Base-by-base conservation (phyloP, 2,113 vertebrate species). In the Cyprinus carpio region DNA sequence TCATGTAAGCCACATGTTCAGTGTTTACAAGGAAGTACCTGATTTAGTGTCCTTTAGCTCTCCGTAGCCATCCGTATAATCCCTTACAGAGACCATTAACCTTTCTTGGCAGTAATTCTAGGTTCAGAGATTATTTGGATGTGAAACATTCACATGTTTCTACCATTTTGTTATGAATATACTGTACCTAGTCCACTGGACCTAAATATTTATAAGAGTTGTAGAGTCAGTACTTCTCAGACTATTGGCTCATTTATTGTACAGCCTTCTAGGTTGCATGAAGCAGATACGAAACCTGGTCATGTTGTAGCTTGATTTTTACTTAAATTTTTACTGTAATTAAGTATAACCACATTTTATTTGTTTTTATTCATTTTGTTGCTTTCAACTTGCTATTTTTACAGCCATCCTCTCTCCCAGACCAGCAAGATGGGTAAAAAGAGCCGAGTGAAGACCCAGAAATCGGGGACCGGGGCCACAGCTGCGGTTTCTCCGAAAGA, bases 381-480 rank as follows among this genome's bases (percentile, higher is more conserved):
- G 2, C 64, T 62, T 81, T 29, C 29, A 1, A n/a, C 62, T 69
- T 37, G 31, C 67, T 0, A 1, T 71, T 62, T 54, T 54, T 18
- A 49, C 65, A 84, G 82, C 76, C 69, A 31, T 71, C 85, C 79
- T 69, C 67, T 46, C 37, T 72, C 29, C 11, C 40, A 85, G 46
- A 84, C 58, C 40, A 85, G 62, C 69, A 77, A 64, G 75, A 90
- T 99, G 98, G 98, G 98, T 90, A 99, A 99, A 93, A 99, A 99
- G 94, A 99, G 98, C 93, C 90, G 98, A 92, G 97, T 98, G 0
- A 99, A 99, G 96, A 99, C 96, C 64, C 98, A 98, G 93, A 99
- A 97, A 93, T 98, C 97, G 0, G 96, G 97, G 75, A 95, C 95
- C 65, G 97, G 96, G 87, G 96, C 97, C 83, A 89, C 95, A 8